Evolutionary conservation across 2,888 invertebrate genomes (phyloP).

Genomic region (Mystacides longicornis): DNA sequence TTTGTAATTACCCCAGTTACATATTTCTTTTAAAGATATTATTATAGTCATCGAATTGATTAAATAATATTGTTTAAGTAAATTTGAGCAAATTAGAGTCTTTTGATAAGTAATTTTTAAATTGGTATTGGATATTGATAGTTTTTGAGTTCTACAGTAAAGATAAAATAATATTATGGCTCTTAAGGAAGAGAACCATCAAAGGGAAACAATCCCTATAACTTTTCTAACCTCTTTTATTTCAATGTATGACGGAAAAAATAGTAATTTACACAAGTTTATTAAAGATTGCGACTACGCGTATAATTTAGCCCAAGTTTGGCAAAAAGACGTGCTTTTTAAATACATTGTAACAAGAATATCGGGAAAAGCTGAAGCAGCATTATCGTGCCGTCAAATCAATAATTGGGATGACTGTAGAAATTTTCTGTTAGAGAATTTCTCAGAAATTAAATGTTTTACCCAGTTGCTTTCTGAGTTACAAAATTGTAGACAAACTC

Average conservation of each 20-base stretch:
- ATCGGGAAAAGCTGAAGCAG: background rate
- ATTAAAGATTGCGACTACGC: slow-evolving; percentile 3
- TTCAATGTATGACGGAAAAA: background rate
- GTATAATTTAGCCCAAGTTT: background rate
- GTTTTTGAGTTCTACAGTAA: too few species aligned
- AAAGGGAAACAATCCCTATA: background rate
- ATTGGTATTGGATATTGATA: too few species aligned
- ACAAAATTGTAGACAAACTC: background rate
- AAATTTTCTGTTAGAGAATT: background rate
- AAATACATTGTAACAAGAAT: background rate
- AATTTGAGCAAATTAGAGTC: too few species aligned
- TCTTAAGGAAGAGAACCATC: too few species aligned
- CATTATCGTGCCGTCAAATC: background rate
- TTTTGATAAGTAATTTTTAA: too few species aligned
- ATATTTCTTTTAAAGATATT: too few species aligned
- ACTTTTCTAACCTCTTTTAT: background rate
- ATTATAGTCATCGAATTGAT: too few species aligned
- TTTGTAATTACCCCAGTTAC: too few species aligned
- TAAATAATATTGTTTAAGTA: too few species aligned
- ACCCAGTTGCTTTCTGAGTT: background rate
- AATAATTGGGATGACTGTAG: background rate
- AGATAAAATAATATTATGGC: too few species aligned
- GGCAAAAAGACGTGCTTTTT: background rate
- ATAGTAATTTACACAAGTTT: background rate
- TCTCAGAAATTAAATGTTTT: background rate